These are phyloP conservation scores for Pluvialis apricaria DNA, from an alignment of 2,113 vertebrate genomes.

Conservation along the genomic window DNA sequence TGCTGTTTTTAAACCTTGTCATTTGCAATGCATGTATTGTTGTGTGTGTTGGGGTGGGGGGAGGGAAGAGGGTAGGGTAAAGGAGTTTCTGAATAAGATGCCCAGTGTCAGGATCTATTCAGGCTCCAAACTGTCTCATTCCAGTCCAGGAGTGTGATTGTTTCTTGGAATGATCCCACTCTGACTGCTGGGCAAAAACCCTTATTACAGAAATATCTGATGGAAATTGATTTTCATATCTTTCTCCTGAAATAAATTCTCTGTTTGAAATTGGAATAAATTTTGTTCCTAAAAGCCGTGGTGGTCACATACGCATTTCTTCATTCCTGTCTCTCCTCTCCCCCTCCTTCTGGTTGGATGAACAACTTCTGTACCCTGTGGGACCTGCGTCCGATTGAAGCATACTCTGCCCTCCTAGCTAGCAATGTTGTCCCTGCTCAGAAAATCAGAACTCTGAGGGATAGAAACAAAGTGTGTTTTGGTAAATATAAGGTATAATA, in stretches of 20 bases:
- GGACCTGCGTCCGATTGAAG: background rate
- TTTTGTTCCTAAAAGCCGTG: conserved; percentile 75
- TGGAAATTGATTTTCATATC: conserved; percentile 81
- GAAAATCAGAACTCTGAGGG: background rate
- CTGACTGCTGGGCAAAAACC: conserved; percentile 60
- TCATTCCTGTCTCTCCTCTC: background rate
- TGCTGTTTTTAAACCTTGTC: conserved; percentile 79
- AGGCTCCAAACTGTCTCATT: conserved; percentile 58
- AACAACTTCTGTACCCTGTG: background rate
- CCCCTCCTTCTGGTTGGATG: background rate
- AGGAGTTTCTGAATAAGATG: conserved; percentile 58
- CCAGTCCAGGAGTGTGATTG: conserved; percentile 36
- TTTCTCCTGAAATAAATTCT: conserved; percentile 82
- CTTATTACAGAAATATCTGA: conserved; percentile 65
- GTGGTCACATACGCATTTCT: background rate
- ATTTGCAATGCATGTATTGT: conserved; percentile 76
- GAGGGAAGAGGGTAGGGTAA: conserved; percentile 43
- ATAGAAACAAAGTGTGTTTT: background rate
- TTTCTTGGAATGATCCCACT: conserved; percentile 41
- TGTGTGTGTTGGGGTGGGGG: conserved; percentile 50
- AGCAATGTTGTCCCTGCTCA: background rate
- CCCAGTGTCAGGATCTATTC: conserved; percentile 51
- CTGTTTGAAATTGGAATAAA: conserved; percentile 87
- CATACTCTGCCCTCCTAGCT: background rate
- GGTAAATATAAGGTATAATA: background rate